Evolutionary conservation across 2,888 invertebrate species (phyloP), one percentile per base, ranked within the genome.

Genomic region (Panzeria rudis): DNA sequence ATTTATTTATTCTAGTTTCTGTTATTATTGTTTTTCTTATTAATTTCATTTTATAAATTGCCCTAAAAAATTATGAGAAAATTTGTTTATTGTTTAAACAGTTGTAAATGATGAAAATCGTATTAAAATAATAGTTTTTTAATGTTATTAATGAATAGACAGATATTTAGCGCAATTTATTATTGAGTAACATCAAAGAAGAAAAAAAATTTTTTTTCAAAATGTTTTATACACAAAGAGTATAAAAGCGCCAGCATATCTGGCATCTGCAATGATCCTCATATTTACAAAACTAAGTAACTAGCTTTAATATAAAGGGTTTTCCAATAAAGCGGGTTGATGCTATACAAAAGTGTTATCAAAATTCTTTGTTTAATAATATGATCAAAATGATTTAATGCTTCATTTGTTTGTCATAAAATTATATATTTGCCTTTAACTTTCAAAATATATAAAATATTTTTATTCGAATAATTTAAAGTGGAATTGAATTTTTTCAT

Each of bases 1-100:
- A 25, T 71, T 56, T 41, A 54, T 71, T 71, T 71, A 56, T 25
- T 38, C 25, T n/a, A 38, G 38, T 38, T 52, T 20, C 9, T 52
- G 0, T 35, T 41, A 13, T 20, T 32, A 1, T 25, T 69, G 3
- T n/a, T 29, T 44, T 44, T 52, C 17, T 29, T 38, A 71, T 56
- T 56, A 11, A 56, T 41, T 29, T 29, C 7, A 25, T 71, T 59
- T 15, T 3, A 17, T 20, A 56, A 71, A 29, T 20, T 4, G 6
- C 23, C 25, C 15, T 17, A 32, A 59, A 59, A 29, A 71, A 38
- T 1, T 38, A 54, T 23, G 9, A 23, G 11, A 41, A 25, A n/a
- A 71, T 35, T 50, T n/a, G 25, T 41, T 56, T 41, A 59, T 72
- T 72, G 71, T 72, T 59, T 44, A 59, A 56, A 59, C 56, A 71